A percentile compares a stretch with the other conserved stretches of the same genome.
Conservation (phyloP, 2,888 invertebrate species). For the Eupsilia transversa region DNA sequence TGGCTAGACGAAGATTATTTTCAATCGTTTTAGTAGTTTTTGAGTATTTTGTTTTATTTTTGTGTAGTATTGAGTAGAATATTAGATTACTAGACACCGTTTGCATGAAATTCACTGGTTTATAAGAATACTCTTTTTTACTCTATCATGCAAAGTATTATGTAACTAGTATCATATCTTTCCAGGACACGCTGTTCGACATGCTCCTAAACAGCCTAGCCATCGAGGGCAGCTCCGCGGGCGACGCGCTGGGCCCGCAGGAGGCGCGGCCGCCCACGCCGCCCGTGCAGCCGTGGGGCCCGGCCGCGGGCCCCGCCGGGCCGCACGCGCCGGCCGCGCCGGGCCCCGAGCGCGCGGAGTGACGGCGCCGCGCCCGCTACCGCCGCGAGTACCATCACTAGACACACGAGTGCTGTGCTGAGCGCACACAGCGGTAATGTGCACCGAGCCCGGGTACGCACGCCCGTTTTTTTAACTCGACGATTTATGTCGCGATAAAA, state of each 20-base stretch:
- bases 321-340: conserved; percentile 39
- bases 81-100: not conserved
- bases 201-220: conserved; percentile 85
- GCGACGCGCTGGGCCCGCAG: conserved; percentile 56
- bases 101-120: not conserved
- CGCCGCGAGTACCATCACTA: conserved; percentile 75
- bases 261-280: conserved; percentile 74
- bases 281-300: conserved; percentile 84
- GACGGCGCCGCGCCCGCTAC: conserved; percentile 65
- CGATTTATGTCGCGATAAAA: too few relatives aligned
- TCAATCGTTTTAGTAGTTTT: not conserved
- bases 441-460: not conserved
- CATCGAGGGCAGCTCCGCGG: conserved; percentile 72
- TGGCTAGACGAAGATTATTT: not conserved
- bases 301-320: conserved; percentile 47
- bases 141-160: too few relatives aligned
- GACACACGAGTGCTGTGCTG: not conserved
- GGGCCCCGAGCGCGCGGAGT: conserved; percentile 61
- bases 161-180: not conserved
- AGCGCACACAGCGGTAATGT: conserved; percentile 10
- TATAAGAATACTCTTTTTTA: not conserved
- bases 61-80: not conserved
- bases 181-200: conserved; percentile 86
- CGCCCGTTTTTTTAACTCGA: not conserved
- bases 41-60: conserved; percentile 5